Percentiles rank a stretch among this genome's conserved stretches.
Conservation (phyloP, 2,797 vertebrate species). For the Petrocephalus sullivani region DNA sequence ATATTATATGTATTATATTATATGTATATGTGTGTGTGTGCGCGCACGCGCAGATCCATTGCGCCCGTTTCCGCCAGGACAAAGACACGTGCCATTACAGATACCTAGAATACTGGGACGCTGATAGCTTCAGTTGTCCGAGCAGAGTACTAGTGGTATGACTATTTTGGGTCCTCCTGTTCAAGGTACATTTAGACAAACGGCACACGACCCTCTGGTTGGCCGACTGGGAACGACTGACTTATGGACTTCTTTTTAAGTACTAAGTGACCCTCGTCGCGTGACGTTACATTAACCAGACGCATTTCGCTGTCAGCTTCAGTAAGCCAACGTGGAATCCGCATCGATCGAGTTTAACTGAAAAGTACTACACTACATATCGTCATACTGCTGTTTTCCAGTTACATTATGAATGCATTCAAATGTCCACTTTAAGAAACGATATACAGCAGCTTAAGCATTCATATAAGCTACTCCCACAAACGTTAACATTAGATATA, state of each 20-base stretch:
- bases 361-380: neutral
- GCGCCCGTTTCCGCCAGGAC: neutral
- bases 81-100: slow-evolving; percentile 16
- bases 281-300: neutral
- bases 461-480: neutral
- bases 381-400: neutral
- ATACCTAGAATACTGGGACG: slow-evolving; percentile 26
- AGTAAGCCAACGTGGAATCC: neutral
- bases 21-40: neutral
- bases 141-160: slow-evolving; percentile 27
- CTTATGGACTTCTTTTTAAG: neutral
- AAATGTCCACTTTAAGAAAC: neutral
- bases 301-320: neutral
- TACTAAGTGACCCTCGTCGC: neutral
- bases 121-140: slow-evolving; percentile 19
- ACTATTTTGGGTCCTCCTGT: slow-evolving; percentile 38
- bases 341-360: neutral
- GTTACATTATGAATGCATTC: neutral
- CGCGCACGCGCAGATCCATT: neutral
- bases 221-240: neutral
- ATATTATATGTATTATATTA: neutral
- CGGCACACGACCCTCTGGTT: slow-evolving; percentile 32
- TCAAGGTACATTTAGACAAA: slow-evolving; percentile 35
- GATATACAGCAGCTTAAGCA: neutral
- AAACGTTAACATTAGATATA: slow-evolving; percentile 5